Conservation (phyloP, 2,888 invertebrate species). For the Heteropelma amictum region DNA sequence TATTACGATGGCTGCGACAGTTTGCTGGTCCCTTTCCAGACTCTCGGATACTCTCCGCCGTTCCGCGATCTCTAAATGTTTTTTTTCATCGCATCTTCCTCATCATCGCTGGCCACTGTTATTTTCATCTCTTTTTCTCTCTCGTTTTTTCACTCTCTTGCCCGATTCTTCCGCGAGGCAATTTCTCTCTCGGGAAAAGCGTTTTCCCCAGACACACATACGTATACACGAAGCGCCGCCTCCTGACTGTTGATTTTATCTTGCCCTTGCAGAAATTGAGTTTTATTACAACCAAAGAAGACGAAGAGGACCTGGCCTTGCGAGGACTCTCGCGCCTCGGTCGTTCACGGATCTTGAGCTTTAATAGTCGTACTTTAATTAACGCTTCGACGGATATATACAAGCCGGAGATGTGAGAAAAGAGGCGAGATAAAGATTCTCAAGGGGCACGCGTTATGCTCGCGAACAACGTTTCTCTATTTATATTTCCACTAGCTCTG, state of each 20-base stretch:
- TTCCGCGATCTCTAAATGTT: constrained; percentile 24
- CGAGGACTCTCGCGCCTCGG: constrained; percentile 21
- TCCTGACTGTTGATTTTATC: constrained; percentile 57
- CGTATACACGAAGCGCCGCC: constrained; percentile 50
- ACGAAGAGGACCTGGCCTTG: constrained; percentile 35
- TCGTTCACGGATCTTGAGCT: constrained; percentile 67
- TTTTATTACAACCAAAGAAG: constrained; percentile 55
- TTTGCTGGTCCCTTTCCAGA: constrained; percentile 68
- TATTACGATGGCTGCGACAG: constrained; percentile 57
- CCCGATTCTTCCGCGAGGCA: constrained; percentile 4
- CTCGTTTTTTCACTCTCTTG: constrained; percentile 38
- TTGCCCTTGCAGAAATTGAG: constrained; percentile 59
- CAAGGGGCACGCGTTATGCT: not conserved
- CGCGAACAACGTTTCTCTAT: constrained; percentile 28
- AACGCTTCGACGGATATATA: constrained; percentile 62
- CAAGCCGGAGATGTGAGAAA: constrained; percentile 13
- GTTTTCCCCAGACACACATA: constrained; percentile 43
- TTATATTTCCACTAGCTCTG: no score
- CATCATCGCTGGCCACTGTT: constrained; percentile 1
- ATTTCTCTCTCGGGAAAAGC: constrained; percentile 38
- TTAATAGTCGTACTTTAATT: constrained; percentile 74
- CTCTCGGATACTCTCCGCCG: constrained; percentile 58
- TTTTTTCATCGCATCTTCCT: constrained; percentile 5
- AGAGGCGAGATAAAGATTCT: constrained; percentile 1
- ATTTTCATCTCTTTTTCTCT: constrained; percentile 42